These are phyloP conservation scores for Crocuta crocuta DNA, from an alignment of 2,113 vertebrate genomes.

Conservation along the genomic window DNA sequence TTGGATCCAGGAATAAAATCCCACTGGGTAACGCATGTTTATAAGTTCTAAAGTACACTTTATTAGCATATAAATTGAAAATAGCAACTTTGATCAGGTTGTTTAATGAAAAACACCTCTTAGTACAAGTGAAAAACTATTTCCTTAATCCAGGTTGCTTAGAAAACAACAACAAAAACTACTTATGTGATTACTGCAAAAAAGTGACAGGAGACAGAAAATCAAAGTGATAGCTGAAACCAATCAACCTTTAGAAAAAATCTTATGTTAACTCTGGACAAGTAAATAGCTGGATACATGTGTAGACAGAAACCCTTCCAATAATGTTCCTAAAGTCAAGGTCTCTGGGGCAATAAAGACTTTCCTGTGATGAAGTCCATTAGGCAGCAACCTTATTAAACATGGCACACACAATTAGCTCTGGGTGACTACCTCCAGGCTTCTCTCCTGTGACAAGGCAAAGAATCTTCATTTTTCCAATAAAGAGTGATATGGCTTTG, in stretches of 20 bases:
- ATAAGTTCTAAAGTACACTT: conserved; percentile 81
- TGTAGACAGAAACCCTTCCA: conserved; percentile 51
- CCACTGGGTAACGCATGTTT: conserved; percentile 75
- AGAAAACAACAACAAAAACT: conserved; percentile 75
- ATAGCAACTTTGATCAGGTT: conserved; percentile 81
- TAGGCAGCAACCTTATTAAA: conserved; percentile 76
- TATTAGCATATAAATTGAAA: conserved; percentile 85
- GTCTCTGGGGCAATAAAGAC: conserved; percentile 73
- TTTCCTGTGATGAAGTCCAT: conserved; percentile 65
- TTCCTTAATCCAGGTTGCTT: conserved; percentile 76
- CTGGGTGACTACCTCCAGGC: conserved; percentile 53
- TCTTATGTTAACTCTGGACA: conserved; percentile 31
- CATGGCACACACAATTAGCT: conserved; percentile 55
- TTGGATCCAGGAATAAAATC: conserved; percentile 77
- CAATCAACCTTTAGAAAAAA: conserved; percentile 75
- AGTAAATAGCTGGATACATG: conserved; percentile 59
- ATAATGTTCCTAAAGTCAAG: conserved; percentile 66
- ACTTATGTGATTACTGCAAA: conserved; percentile 77
- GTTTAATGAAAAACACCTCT: conserved; percentile 80
- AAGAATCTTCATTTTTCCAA: conserved; percentile 67
- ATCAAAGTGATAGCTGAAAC: conserved; percentile 75
- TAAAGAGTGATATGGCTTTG: conserved; percentile 8
- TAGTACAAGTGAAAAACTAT: conserved; percentile 78
- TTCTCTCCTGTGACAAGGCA: conserved; percentile 42
- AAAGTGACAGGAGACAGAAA: conserved; percentile 74